phyloP scores from a whole-genome alignment of 2,113 vertebrate genomes.

The Todiramphus saurophagus region DNA sequence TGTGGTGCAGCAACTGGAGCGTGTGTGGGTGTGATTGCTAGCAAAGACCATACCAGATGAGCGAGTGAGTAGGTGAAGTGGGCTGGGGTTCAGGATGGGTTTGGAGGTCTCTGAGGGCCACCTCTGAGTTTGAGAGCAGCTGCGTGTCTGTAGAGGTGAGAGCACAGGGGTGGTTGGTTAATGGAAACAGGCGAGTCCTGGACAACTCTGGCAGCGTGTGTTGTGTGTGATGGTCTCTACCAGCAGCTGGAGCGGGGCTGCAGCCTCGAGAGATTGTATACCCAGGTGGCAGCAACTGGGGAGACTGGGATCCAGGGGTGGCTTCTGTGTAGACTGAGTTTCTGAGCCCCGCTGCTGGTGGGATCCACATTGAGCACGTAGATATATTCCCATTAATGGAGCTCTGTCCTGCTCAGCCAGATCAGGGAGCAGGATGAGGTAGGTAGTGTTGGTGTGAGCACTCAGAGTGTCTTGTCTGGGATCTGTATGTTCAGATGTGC shows the following conservation, averaged over 20 bases:
- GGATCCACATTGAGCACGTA: not conserved
- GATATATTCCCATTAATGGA: not conserved
- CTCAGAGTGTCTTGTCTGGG: not conserved
- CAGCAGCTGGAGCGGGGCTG: not conserved
- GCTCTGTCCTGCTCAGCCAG: not conserved
- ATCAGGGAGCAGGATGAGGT: not conserved
- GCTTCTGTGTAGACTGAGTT: not conserved
- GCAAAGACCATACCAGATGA: not conserved
- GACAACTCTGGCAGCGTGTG: not conserved
- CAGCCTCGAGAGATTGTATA: rapidly evolving
- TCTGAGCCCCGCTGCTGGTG: not conserved
- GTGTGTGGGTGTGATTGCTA: not conserved
- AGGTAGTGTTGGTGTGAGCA: not conserved
- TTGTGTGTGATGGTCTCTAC: not conserved
- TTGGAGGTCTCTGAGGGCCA: not conserved
- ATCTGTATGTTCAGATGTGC: not conserved
- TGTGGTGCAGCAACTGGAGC: not conserved
- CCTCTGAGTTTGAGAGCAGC: not conserved
- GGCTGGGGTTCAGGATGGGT: not conserved
- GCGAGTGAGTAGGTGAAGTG: not conserved
- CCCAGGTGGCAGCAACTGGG: not conserved
- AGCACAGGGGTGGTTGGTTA: not conserved
- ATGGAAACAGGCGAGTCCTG: not conserved
- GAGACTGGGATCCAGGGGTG: not conserved
- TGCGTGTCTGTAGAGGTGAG: not conserved